Evolutionary conservation across 2,113 vertebrate genomes (phyloP), one percentile per base, ranked within the genome.

Genomic region (Uropsilus gracilis): DNA sequence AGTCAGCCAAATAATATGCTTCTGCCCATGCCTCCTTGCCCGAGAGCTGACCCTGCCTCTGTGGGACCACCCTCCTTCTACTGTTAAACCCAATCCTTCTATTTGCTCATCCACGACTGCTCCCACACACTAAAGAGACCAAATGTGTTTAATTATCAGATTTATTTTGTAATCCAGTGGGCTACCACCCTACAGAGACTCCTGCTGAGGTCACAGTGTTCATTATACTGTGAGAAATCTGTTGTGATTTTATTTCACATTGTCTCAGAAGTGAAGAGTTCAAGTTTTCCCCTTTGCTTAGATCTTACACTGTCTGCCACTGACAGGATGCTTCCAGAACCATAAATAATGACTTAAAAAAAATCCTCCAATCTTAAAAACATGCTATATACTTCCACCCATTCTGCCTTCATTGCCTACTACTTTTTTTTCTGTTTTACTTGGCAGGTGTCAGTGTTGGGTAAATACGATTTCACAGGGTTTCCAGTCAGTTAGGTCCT

Each of bases 121-220:
- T 98, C 95, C 98, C 98, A 97, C 97, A 93, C 12, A 5, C 42
- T 78, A 0, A 0, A 87, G 84, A 95, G 97, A 97, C 95, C 97
- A 98, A 98, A 69, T 82, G 97, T 93, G 94, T 86, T 96, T 97
- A 80, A 96, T 98, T 96, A 95, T 84, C n/a, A 86, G 91, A 93
- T 83, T 82, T 93, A 96, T 97, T 97, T 97, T 97, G 91, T 97
- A 96, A 98, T 94, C 68, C 97, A 97, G 88, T 94, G 96, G 97
- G 94, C 94, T 98, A 96, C 97, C 98, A 95, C 96, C 98, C 98
- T 97, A 89, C 90, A 92, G 97, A 57, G 97, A 97, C 97, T 97
- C 97, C 71, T 18, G 12, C 94, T 98, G 97, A 98, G 97, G 93
- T 98, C 97, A 98, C 77, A 80, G 24, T 92, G 97, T 98, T 97